Conservation (phyloP, 2,113 vertebrate genomes). For the Arothron firmamentum region DNA sequence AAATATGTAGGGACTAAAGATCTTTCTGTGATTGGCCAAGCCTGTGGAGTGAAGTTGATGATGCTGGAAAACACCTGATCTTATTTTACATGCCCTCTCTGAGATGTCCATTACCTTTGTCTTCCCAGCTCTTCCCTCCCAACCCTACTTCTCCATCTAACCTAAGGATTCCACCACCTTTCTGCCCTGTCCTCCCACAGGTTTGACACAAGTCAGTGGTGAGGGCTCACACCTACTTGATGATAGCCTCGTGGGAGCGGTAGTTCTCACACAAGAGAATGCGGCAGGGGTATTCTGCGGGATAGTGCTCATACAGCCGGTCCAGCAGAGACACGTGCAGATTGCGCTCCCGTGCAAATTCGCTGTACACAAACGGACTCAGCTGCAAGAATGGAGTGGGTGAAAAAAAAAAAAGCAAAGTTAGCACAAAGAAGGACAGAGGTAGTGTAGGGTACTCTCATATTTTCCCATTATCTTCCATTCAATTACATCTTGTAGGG, state of each 20-base stretch:
- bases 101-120: not conserved
- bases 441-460: not conserved
- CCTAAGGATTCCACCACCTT: not conserved
- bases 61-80: too few relatives aligned
- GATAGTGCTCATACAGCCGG: constrained; percentile 97
- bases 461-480: not conserved
- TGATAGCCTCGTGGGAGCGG: constrained; percentile 99
- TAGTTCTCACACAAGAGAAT: constrained; percentile 99
- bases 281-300: constrained; percentile 91
- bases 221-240: constrained; percentile 92
- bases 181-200: constrained; percentile 8
- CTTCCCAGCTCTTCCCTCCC: not conserved
- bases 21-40: not conserved
- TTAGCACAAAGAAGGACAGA: constrained; percentile 3
- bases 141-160: not conserved
- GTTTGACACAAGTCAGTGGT: constrained; percentile 32
- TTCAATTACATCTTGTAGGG: too few relatives aligned
- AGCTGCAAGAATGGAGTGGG: constrained; percentile 76
- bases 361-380: constrained; percentile 98
- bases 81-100: not conserved
- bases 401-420: not conserved
- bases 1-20: not conserved
- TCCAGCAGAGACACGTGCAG: constrained; percentile 95
- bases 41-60: not conserved
- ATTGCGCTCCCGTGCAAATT: constrained; percentile 97